Base-by-base conservation (phyloP, 2,888 invertebrate species). In the Melolontha melolontha region DNA sequence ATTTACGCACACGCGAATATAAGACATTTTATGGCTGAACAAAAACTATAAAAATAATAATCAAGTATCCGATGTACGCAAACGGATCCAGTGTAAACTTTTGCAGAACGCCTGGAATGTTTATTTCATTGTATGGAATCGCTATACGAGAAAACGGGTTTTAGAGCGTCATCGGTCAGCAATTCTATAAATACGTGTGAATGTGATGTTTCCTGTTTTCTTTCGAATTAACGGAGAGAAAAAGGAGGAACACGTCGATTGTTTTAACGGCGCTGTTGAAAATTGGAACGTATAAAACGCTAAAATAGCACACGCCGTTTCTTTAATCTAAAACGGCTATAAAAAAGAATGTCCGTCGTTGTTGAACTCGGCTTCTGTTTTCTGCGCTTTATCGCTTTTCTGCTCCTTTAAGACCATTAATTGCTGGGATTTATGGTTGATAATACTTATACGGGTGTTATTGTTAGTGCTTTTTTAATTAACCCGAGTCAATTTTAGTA, bases 151-250 rank as follows among this genome's bases (percentile, higher is more conserved):
- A 62, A 34, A 29, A 34, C 59, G 34, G 59, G 12, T 62, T 62
- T 62, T 16, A 34, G 47, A 47, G 16, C 59, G 47, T 62, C 59
- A 62, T 47, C 34, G 59, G 47, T 62, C 39, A 47, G 59, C 34
- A 47, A 16, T 62, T 62, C 59, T 62, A 62, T 62, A 62, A 62
- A 62, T 62, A 62, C 16, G 59, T 62, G 59, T 22, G 59, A 62
- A 62, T 62, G 59, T 47, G 59, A 62, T 62, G 59, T 62, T 62
- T 62, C 59, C 59, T 62, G 59, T 62, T 62, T 62, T 62, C 59
- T 47, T 62, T 62, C 59, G 47, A 29, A 62, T 62, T 62, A 62
- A 47, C 44, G 47, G 59, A 62, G 47, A 49, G 59, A 62, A 62
- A 62, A 62, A 47, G 44, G 59, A 62, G 47, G 59, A 62, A 62